Conservation (phyloP, 2,797 vertebrate species). For the Sciurus vulgaris region DNA sequence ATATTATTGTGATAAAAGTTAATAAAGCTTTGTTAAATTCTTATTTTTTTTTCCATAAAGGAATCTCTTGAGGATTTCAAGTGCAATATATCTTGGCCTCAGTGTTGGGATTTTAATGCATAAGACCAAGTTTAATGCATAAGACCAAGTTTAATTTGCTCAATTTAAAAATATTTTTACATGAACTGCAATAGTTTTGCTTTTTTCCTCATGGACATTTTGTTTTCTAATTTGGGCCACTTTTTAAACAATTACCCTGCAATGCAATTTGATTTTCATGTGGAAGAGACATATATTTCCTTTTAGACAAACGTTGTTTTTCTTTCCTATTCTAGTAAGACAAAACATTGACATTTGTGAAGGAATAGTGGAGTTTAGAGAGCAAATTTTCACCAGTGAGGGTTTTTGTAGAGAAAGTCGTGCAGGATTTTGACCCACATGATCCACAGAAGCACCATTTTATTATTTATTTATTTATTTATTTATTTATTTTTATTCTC, state of each 20-base stretch:
- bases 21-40: not conserved
- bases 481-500: too few species aligned
- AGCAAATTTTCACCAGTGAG: not conserved
- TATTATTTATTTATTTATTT: too few species aligned
- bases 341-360: not conserved
- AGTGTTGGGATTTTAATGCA: not conserved
- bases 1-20: not conserved
- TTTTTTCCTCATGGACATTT: not conserved
- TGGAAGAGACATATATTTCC: not conserved
- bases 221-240: not conserved
- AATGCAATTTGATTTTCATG: not conserved
- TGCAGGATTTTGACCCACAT: not conserved
- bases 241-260: not conserved
- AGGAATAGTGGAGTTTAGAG: too few species aligned
- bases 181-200: not conserved
- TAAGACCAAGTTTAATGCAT: not conserved
- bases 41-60: not conserved
- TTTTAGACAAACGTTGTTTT: not conserved
- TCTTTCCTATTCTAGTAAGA: not conserved
- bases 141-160: not conserved
- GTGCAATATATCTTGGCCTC: not conserved
- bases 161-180: not conserved
- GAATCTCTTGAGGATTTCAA: conserved; percentile 36
- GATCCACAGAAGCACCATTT: not conserved
- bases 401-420: not conserved